Base-by-base conservation (phyloP, 2,888 invertebrate species). In the Athalia cordata region DNA sequence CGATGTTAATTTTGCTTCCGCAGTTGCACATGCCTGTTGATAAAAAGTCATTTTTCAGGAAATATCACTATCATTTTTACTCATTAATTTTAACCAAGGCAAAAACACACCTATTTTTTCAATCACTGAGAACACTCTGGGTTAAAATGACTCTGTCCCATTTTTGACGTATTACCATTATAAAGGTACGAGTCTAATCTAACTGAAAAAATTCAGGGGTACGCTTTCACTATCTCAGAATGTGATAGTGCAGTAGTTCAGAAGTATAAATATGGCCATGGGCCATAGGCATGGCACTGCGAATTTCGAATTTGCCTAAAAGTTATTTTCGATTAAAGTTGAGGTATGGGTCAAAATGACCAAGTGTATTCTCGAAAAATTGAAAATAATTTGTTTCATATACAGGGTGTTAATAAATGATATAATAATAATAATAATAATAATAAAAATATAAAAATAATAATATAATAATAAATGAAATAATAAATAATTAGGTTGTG, bases 181-280 rank as follows among this genome's bases (percentile, higher is more conserved):
- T 13, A 57, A 57, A 57, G 11, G 57, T 57, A 57, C 9, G 57
- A 11, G 57, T 9, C 11, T 9, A 57, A 57, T 57, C 11, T 4
- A 57, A 13, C 57, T 57, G 57, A 57, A 57, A 57, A 57, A 57
- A 57, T 57, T 57, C 57, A 57, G 57, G 57, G 57, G 57, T 57
- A 9, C 13, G 13, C 5, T 7, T 57, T 57, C 11, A 9, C 7
- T 13, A 57, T 57, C 11, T 13, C 9, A 9, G 13, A 57, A 57
- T 57, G 9, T 57, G 57, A 57, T 8, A 9, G 57, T 9, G 11
- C 9, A 57, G 57, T 57, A 29, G 29, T 29, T 6, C 13, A 57
- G 9, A 57, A 57, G 57, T 57, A 57, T 57, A 9, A 57, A 57
- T 57, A 29, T 8, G 13, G 13, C 13, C 57, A 57, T 8, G 9